Base-by-base conservation (phyloP, 2,888 invertebrate genomes). In the Volucella bombylans region DNA sequence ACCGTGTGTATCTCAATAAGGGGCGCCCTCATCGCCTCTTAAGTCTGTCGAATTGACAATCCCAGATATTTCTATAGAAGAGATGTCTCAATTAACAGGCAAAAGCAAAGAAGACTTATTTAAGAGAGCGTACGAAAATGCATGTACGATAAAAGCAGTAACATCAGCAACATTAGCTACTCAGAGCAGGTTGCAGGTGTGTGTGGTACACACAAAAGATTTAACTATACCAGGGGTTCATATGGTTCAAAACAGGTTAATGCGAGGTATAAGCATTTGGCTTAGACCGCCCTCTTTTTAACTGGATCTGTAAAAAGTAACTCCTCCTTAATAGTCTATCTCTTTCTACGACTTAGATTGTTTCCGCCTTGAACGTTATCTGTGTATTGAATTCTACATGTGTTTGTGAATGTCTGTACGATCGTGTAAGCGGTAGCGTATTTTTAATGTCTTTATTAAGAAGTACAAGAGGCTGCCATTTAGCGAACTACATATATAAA, bases 61-160 rank as follows among this genome's bases (percentile, higher is more conserved):
- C 67, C 72, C 62, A 78, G 78, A 68, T 78, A 69, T 64, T 64
- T 72, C 78, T 73, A 67, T 49, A 74, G 67, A 78, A 79, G 78
- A 82, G 82, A 82, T 79, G 73, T 82, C 82, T 82, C 78, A 78
- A 82, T 82, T 82, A 82, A 78, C 78, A 64, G 68, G 23, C 39
- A 71, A 54, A 18, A 54, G 54, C 54, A 65, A 18, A 49, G 54
- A 62, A 65, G 57, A 39, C 47, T 52, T 47, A 61, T 55, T 82
- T 82, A 77, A 82, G 82, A 82, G 82, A 82, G 57, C 55, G 39
- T 52, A 52, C 57, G 15, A 72, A 72, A 77, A 77, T 65, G 14
- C 65, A 67, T 61, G 59, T 57, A 59, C 55, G 55, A 78, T 69
- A 69, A 69, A 78, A 64, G 49, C 43, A 55, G 18, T 62, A 62